A percentile compares a stretch with the other conserved stretches of the same genome.
Evolutionary conservation across 2,113 vertebrate genomes (phyloP).

Genomic region (Hippocampus barbouri): DNA sequence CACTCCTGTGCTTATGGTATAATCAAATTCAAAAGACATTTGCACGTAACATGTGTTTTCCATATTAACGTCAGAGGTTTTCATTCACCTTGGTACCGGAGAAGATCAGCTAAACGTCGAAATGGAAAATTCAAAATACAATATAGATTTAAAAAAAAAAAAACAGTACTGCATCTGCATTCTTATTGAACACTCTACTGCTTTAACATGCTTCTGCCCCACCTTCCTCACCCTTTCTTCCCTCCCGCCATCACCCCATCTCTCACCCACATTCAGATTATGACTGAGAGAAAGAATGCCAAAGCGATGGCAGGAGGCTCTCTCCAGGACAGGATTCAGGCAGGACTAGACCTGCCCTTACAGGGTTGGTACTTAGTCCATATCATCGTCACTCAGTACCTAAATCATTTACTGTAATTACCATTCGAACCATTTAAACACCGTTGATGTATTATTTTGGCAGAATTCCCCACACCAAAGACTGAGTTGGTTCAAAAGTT

Average conservation of each 20-base stretch:
- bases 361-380: conserved; percentile 77
- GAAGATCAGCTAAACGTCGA: no score
- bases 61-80: no score
- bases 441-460: conserved; percentile 12
- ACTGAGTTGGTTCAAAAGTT: conserved; percentile 98
- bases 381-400: neutral
- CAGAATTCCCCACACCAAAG: conserved; percentile 99
- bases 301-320: conserved; percentile 92
- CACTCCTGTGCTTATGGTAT: no score
- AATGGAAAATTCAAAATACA: no score
- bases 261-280: conserved; percentile 77
- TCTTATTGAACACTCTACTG: no score
- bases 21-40: neutral
- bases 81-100: no score
- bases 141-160: no score
- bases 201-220: no score
- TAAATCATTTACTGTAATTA: neutral
- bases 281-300: conserved; percentile 95
- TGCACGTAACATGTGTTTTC: neutral
- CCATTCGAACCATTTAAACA: neutral
- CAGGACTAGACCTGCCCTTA: conserved; percentile 86
- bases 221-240: no score
- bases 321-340: conserved; percentile 76
- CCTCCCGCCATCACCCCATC: neutral
- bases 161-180: no score